Evolutionary conservation across 2,113 vertebrate genomes (phyloP).

Genomic region (Calyptommatus sinebrachiatus): DNA sequence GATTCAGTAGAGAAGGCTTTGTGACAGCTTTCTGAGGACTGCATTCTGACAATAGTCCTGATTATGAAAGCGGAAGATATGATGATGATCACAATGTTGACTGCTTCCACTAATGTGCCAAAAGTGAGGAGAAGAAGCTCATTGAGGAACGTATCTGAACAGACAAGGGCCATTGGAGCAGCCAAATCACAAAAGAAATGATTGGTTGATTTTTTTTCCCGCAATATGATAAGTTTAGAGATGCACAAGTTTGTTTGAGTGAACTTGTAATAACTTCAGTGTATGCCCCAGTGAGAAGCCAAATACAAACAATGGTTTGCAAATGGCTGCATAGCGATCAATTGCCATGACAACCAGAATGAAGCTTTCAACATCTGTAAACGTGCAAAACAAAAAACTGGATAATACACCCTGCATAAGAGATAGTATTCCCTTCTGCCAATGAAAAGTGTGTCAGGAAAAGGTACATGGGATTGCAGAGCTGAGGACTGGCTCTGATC

Average conservation of each 20-base stretch:
- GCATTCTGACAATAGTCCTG: slow-evolving; percentile 47
- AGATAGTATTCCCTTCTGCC: not conserved
- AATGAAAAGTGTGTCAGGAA: slow-evolving; percentile 14
- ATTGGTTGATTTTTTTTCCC: not conserved
- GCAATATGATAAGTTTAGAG: not conserved
- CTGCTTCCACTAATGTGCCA: not conserved
- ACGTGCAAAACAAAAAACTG: slow-evolving; percentile 14
- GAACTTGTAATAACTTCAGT: not conserved
- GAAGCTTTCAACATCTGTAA: slow-evolving; percentile 2
- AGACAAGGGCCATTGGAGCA: not conserved
- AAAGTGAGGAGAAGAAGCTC: not conserved
- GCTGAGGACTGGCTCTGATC: not conserved
- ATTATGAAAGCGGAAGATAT: slow-evolving; percentile 57
- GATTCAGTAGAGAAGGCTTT: slow-evolving; percentile 57
- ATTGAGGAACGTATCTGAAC: slow-evolving; percentile 1
- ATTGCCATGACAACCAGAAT: slow-evolving; percentile 48
- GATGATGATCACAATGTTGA: slow-evolving; percentile 21
- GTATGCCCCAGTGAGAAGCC: slow-evolving; percentile 38
- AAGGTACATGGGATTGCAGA: slow-evolving; percentile 12
- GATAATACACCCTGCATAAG: not conserved
- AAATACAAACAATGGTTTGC: slow-evolving; percentile 45
- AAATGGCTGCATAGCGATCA: slow-evolving; percentile 49
- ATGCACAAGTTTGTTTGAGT: slow-evolving; percentile 6
- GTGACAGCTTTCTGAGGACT: not conserved
- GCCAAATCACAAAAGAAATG: slow-evolving; percentile 11